Base-by-base conservation (phyloP, 2,797 vertebrate genomes). In the Ctenosaura bakeri region DNA sequence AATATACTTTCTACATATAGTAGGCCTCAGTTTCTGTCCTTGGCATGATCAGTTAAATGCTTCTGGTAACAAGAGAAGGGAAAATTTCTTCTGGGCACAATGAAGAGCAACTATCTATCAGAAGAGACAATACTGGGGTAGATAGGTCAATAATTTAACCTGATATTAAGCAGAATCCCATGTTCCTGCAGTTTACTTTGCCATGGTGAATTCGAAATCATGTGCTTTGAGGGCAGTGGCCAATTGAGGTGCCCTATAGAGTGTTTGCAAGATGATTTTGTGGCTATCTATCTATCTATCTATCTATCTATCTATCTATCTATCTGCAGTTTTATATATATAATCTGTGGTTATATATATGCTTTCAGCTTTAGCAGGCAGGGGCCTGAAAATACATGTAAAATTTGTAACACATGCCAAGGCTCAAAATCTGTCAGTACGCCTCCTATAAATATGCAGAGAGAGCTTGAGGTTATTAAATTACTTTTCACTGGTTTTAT, bases 401-500 rank as follows among this genome's bases (percentile, higher is more conserved):
- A 64, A 42, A 64, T 50, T 22, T 26, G 3, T 50, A 59, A 50
- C 20, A 80, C 14, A 4, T 59, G 35, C 6, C 56, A 76, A 29
- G 35, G 8, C 20, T 64, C 32, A 35, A 66, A 35, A 3, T 69
- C 32, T 80, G 14, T 35, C 26, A 32, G n/a, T 76, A 66, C 26
- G 8, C 38, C 29, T 29, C 50, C 42, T 18, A 80, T 50, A 80
- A 79, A 35, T 35, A 66, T 62, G 59, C 32, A 77, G 59, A 87
- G 64, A 66, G 38, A 77, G 59, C 86, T n/a, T 32, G 62, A 88
- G 14, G 54, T 50, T 80, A 69, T 66, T 80, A 20, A 42, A 12
- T 76, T 56, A 74, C 73, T 76, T 86, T 35, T 86, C 59, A 87
- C 42, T 78, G 35, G 16, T 52, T 87, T 87, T 87, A 79, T 87